Percentiles rank a stretch among this genome's conserved stretches.
phyloP scores from a whole-genome alignment of 2,888 invertebrate genomes.

The Cybosia mesomella region DNA sequence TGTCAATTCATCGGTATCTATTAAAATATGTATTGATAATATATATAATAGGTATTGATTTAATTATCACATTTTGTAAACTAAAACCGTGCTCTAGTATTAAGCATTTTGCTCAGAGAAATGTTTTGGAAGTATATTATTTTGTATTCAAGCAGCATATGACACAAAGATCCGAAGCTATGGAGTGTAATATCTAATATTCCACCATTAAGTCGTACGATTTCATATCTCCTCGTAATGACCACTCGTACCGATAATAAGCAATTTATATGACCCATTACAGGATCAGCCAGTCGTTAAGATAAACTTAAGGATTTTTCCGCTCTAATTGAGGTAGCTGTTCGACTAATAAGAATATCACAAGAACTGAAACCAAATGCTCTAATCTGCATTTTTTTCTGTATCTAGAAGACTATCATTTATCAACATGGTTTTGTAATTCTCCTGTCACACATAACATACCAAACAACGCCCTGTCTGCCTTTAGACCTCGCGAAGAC shows the following conservation, averaged over 20 bases:
- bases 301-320: slow-evolving; percentile 70
- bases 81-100: not conserved
- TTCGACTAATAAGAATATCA: slow-evolving; percentile 36
- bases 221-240: slow-evolving; percentile 65
- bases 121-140: not conserved
- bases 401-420: slow-evolving; percentile 35
- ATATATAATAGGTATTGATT: not conserved
- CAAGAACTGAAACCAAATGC: slow-evolving; percentile 32
- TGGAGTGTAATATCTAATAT: slow-evolving; percentile 46
- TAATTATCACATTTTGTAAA: not conserved
- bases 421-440: slow-evolving; percentile 69
- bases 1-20: slow-evolving; percentile 16
- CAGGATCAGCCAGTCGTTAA: slow-evolving; percentile 72
- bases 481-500: slow-evolving; percentile 77
- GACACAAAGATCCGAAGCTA: slow-evolving; percentile 20
- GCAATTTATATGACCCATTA: slow-evolving; percentile 80
- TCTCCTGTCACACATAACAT: slow-evolving; percentile 71
- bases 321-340: slow-evolving; percentile 58
- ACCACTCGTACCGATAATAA: slow-evolving; percentile 68
- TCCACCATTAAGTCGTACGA: slow-evolving; percentile 47
- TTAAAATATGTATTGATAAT: not conserved
- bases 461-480: slow-evolving; percentile 66
- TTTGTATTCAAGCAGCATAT: not conserved
- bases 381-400: slow-evolving; percentile 25
- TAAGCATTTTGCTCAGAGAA: not conserved